Percentiles rank a stretch among this genome's conserved stretches.
These are phyloP conservation scores for Alces alces DNA, from an alignment of 2,113 vertebrate species.

Conservation along the genomic window DNA sequence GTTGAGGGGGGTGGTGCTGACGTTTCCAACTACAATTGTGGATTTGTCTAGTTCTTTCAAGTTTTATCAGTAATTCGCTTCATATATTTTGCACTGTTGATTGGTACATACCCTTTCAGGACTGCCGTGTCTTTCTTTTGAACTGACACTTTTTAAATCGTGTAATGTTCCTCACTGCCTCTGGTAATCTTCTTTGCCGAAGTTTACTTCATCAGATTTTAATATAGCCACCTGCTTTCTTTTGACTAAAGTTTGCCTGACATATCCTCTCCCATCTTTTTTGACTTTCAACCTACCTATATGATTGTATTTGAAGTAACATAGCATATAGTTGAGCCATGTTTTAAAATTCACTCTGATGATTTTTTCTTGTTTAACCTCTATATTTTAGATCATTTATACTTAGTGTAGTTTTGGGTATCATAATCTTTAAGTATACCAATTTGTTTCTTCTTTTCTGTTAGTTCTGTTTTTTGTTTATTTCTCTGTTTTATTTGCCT, in stretches of 20 bases:
- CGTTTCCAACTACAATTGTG: neutral
- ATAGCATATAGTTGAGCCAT: too few relatives aligned
- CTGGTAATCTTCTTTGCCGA: neutral
- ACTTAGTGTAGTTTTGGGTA: neutral
- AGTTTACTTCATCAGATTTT: neutral
- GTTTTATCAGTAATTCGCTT: neutral
- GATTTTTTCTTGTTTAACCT: neutral
- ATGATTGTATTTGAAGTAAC: neutral
- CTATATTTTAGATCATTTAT: neutral
- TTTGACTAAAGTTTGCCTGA: neutral
- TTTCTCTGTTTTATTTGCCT: constrained; percentile 5
- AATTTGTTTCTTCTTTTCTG: neutral
- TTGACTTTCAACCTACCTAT: neutral
- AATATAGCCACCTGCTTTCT: neutral
- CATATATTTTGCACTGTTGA: neutral
- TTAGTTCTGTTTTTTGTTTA: neutral
- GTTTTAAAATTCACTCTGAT: neutral
- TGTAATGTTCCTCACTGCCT: neutral
- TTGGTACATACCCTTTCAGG: neutral
- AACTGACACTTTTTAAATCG: neutral
- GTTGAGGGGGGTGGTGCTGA: neutral
- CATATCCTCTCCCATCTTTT: neutral
- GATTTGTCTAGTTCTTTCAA: neutral
- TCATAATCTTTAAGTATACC: neutral
- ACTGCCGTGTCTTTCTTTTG: neutral